phyloP scores from a whole-genome alignment of 2,113 vertebrate species.

The Laterallus jamaicensis region DNA sequence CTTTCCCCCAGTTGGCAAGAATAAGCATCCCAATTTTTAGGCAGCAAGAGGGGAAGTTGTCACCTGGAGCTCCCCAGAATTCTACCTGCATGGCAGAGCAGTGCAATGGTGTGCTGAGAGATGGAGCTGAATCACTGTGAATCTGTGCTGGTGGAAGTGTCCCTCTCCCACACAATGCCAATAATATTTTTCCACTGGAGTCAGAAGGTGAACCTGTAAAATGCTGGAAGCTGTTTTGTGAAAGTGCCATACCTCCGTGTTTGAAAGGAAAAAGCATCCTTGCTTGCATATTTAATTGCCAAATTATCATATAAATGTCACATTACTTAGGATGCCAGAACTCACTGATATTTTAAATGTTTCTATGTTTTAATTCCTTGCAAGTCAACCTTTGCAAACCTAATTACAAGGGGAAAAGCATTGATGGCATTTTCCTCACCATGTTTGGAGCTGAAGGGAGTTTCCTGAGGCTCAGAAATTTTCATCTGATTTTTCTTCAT shows the following conservation, averaged over 20 bases:
- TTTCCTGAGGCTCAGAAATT: neutral
- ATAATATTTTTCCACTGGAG: neutral
- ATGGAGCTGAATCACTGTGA: neutral
- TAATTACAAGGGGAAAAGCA: conserved; percentile 24
- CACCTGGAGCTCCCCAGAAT: neutral
- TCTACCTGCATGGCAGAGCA: neutral
- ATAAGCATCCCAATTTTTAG: neutral
- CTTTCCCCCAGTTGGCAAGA: rapidly evolving
- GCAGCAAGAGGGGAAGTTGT: neutral
- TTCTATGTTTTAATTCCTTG: conserved; percentile 46
- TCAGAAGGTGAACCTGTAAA: neutral
- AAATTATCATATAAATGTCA: conserved; percentile 67
- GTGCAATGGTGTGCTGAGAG: neutral
- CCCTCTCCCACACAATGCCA: neutral
- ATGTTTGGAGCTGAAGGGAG: neutral
- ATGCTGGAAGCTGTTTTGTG: neutral
- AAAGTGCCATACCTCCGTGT: neutral
- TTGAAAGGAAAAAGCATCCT: neutral
- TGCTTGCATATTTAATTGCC: conserved; percentile 43
- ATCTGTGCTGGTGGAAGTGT: neutral
- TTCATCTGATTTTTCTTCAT: neutral
- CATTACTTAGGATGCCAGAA: conserved; percentile 25
- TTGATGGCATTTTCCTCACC: neutral
- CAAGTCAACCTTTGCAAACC: conserved; percentile 51
- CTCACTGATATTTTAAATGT: conserved; percentile 48